Evolutionary conservation across 2,888 invertebrate species (phyloP), one percentile per base, ranked within the genome.

Genomic region (Scotopteryx bipunctaria): DNA sequence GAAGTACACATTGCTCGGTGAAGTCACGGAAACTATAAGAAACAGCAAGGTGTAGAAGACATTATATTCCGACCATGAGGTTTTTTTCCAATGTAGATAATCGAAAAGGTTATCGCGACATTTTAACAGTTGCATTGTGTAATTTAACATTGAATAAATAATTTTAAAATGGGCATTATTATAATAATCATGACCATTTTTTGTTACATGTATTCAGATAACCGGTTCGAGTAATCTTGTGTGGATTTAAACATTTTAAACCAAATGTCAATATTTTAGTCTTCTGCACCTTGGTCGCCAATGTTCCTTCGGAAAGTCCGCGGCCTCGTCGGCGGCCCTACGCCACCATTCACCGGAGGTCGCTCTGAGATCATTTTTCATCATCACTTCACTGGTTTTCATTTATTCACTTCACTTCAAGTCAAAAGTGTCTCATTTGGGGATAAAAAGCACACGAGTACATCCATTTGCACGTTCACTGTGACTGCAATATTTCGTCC

Each of bases 231-330:
- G 50, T 27, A 42, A 56, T 38, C 33, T 52, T 53, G 50, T 58
- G 51, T 61, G 55, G 52, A 67, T 55, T n/a, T n/a, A n/a, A n/a
- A n/a, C n/a, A 52, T 61, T 57, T 64, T 52, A 54, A 53, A 55
- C 55, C 59, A 61, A 43, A 67, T 50, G 47, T 19, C 50, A 63
- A 59, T 66, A 62, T 64, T 60, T 63, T 61, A 62, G 69, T 70
- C 69, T 75, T 71, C 63, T 77, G 76, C 80, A 91, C 91, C 91
- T 91, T 91, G 90, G 75, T 93, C 93, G 69, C 92, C 93, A 64
- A 92, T 91, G 72, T 92, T 91, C 71, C 91, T 83, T 64, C 92
- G 86, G 46, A 91, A 88, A 66, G 89, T 91, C 72, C 89, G 80
- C 56, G 88, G 88, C 77, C 87, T 84, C 66, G 85, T 82, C 60